Evolutionary conservation across 2,113 vertebrate species (phyloP).

Genomic region (Ammodytes dubius): DNA sequence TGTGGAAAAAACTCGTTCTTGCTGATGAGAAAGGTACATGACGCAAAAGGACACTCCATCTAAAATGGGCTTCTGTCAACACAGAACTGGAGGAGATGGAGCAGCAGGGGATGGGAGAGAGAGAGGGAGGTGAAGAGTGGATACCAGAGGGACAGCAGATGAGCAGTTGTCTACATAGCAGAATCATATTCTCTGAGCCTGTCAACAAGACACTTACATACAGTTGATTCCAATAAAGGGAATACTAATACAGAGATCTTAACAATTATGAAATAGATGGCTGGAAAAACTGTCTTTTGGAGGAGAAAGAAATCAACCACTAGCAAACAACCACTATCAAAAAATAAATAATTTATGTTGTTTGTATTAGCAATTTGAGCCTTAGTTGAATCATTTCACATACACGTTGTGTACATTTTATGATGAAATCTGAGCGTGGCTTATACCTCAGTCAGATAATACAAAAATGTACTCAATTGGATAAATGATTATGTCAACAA

Average conservation of each 20-base stretch:
- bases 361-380: conserved; percentile 28
- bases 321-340: too few species aligned
- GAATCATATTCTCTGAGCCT: conserved; percentile 59
- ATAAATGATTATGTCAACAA: too few species aligned
- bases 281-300: conserved; percentile 35
- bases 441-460: too few species aligned
- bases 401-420: too few species aligned
- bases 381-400: too few species aligned
- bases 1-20: conserved; percentile 67
- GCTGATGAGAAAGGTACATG: conserved; percentile 82
- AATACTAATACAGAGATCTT: conserved; percentile 42
- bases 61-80: conserved; percentile 77
- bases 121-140: conserved; percentile 43
- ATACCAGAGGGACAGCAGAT: conserved; percentile 50
- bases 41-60: conserved; percentile 83
- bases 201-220: conserved; percentile 60
- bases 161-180: conserved; percentile 56
- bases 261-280: conserved; percentile 46
- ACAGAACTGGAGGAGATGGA: conserved; percentile 60
- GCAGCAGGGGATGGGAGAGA: conserved; percentile 38
- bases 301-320: conserved; percentile 45
- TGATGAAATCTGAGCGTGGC: too few species aligned
- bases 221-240: conserved; percentile 30
- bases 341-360: neutral
- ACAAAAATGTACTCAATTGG: too few species aligned